Base-by-base conservation (phyloP, 2,113 vertebrate species). In the Zosterops japonicus region DNA sequence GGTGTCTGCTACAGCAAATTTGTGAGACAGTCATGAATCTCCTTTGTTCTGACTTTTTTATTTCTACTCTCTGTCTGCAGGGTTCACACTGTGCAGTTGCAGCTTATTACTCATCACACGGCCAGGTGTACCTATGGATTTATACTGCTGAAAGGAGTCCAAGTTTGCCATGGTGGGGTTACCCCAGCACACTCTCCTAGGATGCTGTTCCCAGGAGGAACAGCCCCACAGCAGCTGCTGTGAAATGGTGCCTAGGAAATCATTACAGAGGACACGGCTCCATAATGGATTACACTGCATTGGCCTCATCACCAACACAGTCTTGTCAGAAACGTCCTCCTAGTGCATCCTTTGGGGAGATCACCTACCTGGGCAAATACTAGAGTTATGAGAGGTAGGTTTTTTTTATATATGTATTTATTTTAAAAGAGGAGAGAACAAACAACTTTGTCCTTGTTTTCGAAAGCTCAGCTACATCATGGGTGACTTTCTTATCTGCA, bases 231-330 rank as follows among this genome's bases (percentile, higher is more conserved):
- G 2, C 4, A 0, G 3, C 50, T 72, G n/a, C 36, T 94, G 22
- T 27, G 55, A 65, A 76, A 18, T 1, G 0, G 29, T 23, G 27
- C 31, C 64, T 55, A n/a, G 24, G 81, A 80, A 69, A 57, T 46
- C 42, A 49, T 28, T 57, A 49, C 1, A 3, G 68, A 61, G 19
- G 7, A 52, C 2, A 9, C 0, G 0, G 55, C 41, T 79, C 44
- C 31, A 25, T 21, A 68, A 36, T 22, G 44, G 52, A 11, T 57
- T 36, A 49, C 1, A 4, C 25, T 44, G 47, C 33, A 13, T 5
- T 68, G 47, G 36, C 55, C 52, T 57, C 22, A 50, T n/a, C 46
- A 81, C 4, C 4, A 8, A 5, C 4, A 19, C 5, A 53, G 2
- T 4, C 35, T 14, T n/a, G 55, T 36, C 36, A 63, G 35, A 83